Base-by-base conservation (phyloP, 2,113 vertebrate species). In the Albula glossodonta region DNA sequence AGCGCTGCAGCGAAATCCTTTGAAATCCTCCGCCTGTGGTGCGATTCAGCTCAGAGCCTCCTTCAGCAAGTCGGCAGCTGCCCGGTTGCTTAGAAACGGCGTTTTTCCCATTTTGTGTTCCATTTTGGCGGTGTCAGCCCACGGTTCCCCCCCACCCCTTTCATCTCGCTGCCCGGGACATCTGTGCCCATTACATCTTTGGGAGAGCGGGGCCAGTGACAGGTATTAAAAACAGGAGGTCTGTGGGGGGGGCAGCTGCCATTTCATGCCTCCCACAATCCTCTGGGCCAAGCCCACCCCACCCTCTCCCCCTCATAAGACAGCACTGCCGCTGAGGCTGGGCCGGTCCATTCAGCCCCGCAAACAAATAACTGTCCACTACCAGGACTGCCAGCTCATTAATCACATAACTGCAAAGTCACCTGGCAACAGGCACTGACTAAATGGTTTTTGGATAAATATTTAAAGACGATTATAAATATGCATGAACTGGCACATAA, bases 101-200 rank as follows among this genome's bases (percentile, higher is more conserved):
- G 17, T 53, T 86, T 49, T 56, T 80, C 11, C 70, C 63, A n/a
- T n/a, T 51, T 79, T 53, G 83, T 50, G 53, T 85, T 80, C 25
- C 13, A 53, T 78, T 80, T 60, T 15, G 52, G 84, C 56, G 51
- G 31, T 51, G 51, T 85, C 84, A 80, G 74, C 31, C 51, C 31
- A 17, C 13, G 22, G 50, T 22, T 60, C 12, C 53, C 78, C 7
- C 31, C n/a, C 5, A 13, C n/a, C 53, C 31, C 51, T 50, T 84
- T 84, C 70, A 84, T 84, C 51, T 49, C 51, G 13, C 78, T 12
- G 31, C 41, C 19, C 10, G n/a, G 63, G 80, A 82, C 85, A 82
- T 74, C 48, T 70, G 84, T n/a, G 79, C 52, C 15, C 53, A 49
- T 50, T 80, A 31, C 77, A 60, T 12, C 56, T 31, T n/a, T 51